phyloP scores from a whole-genome alignment of 1,140 invertebrate genomes.

The Aleiodes sp. region DNA sequence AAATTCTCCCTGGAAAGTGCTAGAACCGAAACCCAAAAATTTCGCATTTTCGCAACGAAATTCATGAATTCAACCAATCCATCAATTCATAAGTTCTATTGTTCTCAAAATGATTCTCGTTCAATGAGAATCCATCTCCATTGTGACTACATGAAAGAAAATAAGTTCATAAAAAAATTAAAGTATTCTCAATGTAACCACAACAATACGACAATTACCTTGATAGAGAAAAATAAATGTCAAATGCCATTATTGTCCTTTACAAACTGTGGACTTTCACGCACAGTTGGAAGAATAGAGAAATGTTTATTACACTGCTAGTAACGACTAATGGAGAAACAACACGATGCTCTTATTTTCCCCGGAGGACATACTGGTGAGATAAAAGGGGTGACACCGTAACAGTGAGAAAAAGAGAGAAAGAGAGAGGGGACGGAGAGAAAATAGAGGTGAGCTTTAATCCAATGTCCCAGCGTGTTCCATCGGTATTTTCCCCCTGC shows the following conservation, averaged over 20 bases:
- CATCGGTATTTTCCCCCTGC: neutral
- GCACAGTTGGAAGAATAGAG: neutral
- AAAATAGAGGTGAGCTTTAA: slow-evolving; percentile 10
- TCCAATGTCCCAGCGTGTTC: slow-evolving; percentile 9
- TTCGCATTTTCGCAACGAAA: too few relatives aligned
- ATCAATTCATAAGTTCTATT: too few relatives aligned
- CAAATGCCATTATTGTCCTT: neutral
- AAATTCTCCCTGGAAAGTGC: too few relatives aligned
- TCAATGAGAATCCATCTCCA: too few relatives aligned
- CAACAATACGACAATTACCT: neutral
- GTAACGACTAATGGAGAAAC: slow-evolving; percentile 21
- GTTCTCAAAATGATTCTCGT: too few relatives aligned
- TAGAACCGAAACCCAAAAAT: too few relatives aligned
- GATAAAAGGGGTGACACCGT: slow-evolving; percentile 18
- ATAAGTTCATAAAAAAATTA: too few relatives aligned
- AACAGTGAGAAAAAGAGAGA: neutral
- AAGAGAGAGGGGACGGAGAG: neutral
- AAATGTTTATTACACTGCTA: slow-evolving; percentile 10
- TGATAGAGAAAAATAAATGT: too few relatives aligned
- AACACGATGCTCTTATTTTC: neutral
- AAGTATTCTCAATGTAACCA: neutral
- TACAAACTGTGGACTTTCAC: slow-evolving; percentile 9
- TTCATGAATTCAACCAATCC: too few relatives aligned
- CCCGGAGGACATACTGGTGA: slow-evolving; percentile 1
- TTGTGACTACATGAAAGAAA: too few relatives aligned